A percentile compares a stretch with the other conserved stretches of the same genome.
Conservation (phyloP, 2,113 vertebrate genomes). For the Cryptotis parvus region DNA sequence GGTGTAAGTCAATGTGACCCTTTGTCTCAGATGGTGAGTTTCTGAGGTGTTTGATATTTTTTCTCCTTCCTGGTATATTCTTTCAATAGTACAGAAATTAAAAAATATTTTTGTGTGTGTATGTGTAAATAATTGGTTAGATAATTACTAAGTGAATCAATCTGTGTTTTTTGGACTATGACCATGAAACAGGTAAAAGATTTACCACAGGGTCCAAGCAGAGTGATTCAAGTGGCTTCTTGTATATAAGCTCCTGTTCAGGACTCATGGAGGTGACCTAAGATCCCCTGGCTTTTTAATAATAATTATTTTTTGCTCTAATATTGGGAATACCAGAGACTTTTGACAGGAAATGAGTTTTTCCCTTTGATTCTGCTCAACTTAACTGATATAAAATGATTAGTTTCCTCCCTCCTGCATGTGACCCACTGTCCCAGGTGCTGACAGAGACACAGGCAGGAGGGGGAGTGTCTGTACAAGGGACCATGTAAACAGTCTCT, state of each 20-base stretch:
- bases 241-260: not conserved
- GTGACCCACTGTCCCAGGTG: not conserved
- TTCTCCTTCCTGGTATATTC: not conserved
- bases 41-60: not conserved
- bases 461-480: no score
- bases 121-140: constrained; percentile 49
- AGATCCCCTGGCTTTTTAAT: not conserved
- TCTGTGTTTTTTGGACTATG: constrained; percentile 42
- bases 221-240: not conserved
- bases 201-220: not conserved
- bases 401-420: not conserved
- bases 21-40: not conserved
- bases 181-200: not conserved
- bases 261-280: not conserved
- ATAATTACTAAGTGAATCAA: constrained; percentile 33
- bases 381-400: not conserved
- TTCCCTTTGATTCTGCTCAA: not conserved
- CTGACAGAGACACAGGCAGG: not conserved
- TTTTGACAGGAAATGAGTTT: constrained; percentile 23
- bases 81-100: constrained; percentile 6
- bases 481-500: not conserved
- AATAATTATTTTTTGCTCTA: not conserved
- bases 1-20: not conserved
- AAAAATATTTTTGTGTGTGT: no score
- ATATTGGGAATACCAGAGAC: not conserved